These are phyloP conservation scores for Epizoanthus fatuus DNA, from an alignment of 92 coral and sea anemone genomes.

Conservation along the genomic window DNA sequence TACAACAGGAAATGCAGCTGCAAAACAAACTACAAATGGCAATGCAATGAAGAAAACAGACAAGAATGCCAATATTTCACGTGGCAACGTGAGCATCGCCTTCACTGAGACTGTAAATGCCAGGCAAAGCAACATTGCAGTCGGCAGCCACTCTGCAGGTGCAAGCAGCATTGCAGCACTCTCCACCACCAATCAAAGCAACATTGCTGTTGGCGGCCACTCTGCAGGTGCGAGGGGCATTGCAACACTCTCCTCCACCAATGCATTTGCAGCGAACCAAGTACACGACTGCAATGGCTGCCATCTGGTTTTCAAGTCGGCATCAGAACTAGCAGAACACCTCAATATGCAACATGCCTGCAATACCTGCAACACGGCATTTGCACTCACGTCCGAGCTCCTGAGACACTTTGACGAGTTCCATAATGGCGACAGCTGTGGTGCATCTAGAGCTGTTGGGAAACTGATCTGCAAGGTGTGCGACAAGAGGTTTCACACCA, in stretches of 20 bases:
- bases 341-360: slow-evolving; percentile 7
- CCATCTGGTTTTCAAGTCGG: slow-evolving; percentile 2
- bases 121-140: neutral
- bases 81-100: no score
- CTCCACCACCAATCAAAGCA: neutral
- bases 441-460: neutral
- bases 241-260: neutral
- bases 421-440: slow-evolving; percentile 9
- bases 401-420: slow-evolving; percentile 21
- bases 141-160: no score
- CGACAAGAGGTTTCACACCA: slow-evolving; percentile 41
- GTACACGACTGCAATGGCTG: slow-evolving; percentile 19
- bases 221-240: neutral
- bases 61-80: no score
- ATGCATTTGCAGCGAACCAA: neutral
- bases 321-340: neutral
- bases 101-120: neutral
- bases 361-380: neutral
- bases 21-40: no score
- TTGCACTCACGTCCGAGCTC: slow-evolving; percentile 8
- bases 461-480: slow-evolving; percentile 38
- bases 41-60: no score
- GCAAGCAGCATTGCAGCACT: neutral
- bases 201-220: neutral
- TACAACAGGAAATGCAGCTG: neutral